Evolutionary conservation across 2,797 vertebrate genomes (phyloP), one percentile per base, ranked within the genome.

Genomic region (Aplochiton taeniatus): DNA sequence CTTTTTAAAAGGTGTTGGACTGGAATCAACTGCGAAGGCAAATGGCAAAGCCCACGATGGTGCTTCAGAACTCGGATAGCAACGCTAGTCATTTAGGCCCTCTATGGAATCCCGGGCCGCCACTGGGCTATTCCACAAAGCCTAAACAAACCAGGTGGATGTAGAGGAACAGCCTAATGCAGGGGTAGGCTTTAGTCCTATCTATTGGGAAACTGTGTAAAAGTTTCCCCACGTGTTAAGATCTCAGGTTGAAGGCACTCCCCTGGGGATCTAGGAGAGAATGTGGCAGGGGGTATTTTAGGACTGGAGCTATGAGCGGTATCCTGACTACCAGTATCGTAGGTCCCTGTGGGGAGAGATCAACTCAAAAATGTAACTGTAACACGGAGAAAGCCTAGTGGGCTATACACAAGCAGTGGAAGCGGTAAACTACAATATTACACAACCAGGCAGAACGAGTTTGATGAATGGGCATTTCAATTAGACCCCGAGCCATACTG

Each of bases 271-370:
- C 60, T 73, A 71, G 74, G 73, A 74, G 78, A 87, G 84, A 86
- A 85, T 85, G 80, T 46, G 52, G 69, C 9, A 17, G 52, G 52
- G 52, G 72, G 63, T 90, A 89, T 90, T 92, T 92, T 88, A 84
- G 76, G 88, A 84, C 58, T 14, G 65, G 55, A 69, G 71, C 78
- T 82, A 72, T 77, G 73, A 81, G 75, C 54, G 17, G 66, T 65
- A 79, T 74, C 72, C 73, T 61, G 68, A 65, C 48, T 66, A 69
- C 78, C 66, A 63, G 69, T 61, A 70, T 72, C 76, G 68, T 54
- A 20, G 3, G 58, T 65, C 58, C 61, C 61, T 73, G 60, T 49
- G 59, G 73, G 63, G 57, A 77, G 59, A 60, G 60, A 68, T 71
- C 50, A 61, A 51, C 50, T 53, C 31, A 31, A 17, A 17, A 11